phyloP scores from a whole-genome alignment of 2,113 vertebrate genomes.

The Mionectes macconnelli region DNA sequence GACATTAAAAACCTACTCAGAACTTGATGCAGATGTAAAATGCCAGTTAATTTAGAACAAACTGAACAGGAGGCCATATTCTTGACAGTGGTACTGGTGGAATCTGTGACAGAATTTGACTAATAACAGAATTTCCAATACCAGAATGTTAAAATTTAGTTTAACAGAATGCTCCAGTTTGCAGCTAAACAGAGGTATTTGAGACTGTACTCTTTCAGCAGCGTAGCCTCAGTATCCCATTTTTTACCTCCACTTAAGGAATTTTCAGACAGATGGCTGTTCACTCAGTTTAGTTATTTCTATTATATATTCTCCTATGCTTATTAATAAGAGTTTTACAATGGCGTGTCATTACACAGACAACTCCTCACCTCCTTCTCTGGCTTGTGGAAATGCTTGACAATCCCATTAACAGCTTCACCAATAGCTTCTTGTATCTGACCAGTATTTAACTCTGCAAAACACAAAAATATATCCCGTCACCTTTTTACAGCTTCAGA shows the following conservation, averaged over 20 bases:
- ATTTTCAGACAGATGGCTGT: not conserved
- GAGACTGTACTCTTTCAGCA: not conserved
- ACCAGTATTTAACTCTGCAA: conserved; percentile 94
- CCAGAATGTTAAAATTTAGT: not conserved
- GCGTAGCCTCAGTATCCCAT: not conserved
- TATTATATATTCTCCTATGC: not conserved
- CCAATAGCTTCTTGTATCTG: conserved; percentile 99
- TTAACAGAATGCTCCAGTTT: not conserved
- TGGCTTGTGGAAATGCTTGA: conserved; percentile 98
- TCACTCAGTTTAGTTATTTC: not conserved
- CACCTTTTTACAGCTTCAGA: not conserved
- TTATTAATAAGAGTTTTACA: not conserved
- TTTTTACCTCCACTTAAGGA: not conserved
- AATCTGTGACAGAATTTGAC: not conserved
- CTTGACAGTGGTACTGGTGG: not conserved
- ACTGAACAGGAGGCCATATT: not conserved
- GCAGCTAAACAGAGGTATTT: not conserved
- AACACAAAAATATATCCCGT: not conserved
- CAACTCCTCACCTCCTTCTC: conserved; percentile 92
- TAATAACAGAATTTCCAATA: not conserved
- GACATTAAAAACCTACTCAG: not conserved
- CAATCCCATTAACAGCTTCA: conserved; percentile 97
- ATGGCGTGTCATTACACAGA: not conserved
- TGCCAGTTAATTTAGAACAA: not conserved
- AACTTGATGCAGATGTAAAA: not conserved